These are phyloP conservation scores for Spodoptera exigua DNA, from an alignment of 2,888 invertebrate genomes.

Conservation along the genomic window DNA sequence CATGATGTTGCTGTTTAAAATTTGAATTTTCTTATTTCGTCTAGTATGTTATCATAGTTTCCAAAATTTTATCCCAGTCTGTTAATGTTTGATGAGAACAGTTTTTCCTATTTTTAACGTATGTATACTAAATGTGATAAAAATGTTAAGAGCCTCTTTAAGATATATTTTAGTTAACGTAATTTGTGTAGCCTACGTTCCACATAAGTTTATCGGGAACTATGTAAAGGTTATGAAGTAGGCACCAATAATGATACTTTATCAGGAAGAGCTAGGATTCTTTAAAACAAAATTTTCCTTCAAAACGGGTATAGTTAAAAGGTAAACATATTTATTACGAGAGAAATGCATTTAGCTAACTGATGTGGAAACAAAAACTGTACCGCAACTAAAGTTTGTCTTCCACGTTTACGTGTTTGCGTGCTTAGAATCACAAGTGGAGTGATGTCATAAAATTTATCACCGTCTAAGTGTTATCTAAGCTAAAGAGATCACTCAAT, in stretches of 20 bases:
- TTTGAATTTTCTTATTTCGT: not conserved
- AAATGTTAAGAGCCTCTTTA: too few relatives aligned
- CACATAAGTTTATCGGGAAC: too few relatives aligned
- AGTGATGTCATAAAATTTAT: slow-evolving; percentile 55
- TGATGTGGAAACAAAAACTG: slow-evolving; percentile 19
- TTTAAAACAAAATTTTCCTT: too few relatives aligned
- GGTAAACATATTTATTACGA: too few relatives aligned
- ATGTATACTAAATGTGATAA: too few relatives aligned
- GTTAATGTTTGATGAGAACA: not conserved
- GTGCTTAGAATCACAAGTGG: slow-evolving; percentile 52
- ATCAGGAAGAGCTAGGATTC: too few relatives aligned
- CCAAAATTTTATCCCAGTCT: slow-evolving; percentile 1
- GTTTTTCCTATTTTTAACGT: too few relatives aligned
- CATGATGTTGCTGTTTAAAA: not conserved
- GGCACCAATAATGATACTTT: too few relatives aligned
- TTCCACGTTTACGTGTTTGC: slow-evolving; percentile 37
- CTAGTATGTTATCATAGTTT: not conserved
- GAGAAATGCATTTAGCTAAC: slow-evolving; percentile 2
- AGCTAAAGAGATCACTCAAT: slow-evolving; percentile 59
- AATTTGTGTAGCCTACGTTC: too few relatives aligned
- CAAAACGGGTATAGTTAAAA: too few relatives aligned
- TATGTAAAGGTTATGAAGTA: too few relatives aligned
- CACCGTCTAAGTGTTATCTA: slow-evolving; percentile 57
- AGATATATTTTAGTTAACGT: too few relatives aligned
- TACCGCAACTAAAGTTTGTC: slow-evolving; percentile 39